Evolutionary conservation across 2,797 vertebrate genomes (phyloP).

Genomic region (Acipenser oxyrinchus): DNA sequence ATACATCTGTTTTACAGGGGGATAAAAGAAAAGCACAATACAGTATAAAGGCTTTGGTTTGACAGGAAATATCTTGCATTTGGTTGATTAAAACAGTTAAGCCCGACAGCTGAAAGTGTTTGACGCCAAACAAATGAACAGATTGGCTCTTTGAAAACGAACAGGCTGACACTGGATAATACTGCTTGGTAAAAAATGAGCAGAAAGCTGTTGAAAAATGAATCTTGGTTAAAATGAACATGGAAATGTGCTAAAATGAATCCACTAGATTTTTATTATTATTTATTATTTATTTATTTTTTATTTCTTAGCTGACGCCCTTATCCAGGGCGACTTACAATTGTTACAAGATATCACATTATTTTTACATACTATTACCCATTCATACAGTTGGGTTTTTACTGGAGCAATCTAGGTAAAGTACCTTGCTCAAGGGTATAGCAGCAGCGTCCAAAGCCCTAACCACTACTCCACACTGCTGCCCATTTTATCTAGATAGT

Average conservation of each 20-base stretch:
- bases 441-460: too few species aligned
- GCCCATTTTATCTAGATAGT: not conserved
- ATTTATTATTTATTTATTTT: too few species aligned
- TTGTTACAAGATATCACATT: too few species aligned
- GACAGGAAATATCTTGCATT: not conserved
- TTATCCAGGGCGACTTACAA: too few species aligned
- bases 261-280: too few species aligned
- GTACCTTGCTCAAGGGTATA: too few species aligned
- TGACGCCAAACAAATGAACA: not conserved
- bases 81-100: constrained; percentile 7
- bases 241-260: not conserved
- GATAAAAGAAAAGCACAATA: not conserved
- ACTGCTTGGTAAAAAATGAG: not conserved
- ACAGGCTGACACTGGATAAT: constrained; percentile 5
- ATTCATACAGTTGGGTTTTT: too few species aligned
- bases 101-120: not conserved
- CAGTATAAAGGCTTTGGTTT: not conserved
- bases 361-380: too few species aligned
- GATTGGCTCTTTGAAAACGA: not conserved
- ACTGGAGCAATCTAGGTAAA: too few species aligned
- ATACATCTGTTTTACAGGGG: constrained; percentile 1
- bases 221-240: not conserved
- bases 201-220: not conserved
- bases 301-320: too few species aligned
- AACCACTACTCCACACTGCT: too few species aligned